Evolutionary conservation across 2,888 invertebrate species (phyloP), one percentile per base, ranked within the genome.

Genomic region (Drosophila pseudotakahashii): DNA sequence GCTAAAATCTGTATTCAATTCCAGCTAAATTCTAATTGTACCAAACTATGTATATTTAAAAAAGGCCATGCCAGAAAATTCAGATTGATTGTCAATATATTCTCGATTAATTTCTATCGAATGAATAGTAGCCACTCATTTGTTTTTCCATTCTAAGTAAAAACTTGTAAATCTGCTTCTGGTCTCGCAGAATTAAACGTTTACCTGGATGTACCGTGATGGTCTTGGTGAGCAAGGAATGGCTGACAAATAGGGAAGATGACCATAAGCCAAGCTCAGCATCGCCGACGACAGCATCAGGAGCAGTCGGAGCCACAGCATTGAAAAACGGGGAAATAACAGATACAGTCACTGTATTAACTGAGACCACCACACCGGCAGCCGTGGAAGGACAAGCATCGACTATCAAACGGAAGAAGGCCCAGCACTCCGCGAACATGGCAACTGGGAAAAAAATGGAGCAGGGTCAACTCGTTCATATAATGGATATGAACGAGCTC

Each of bases 141-240:
- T 3, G 32, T 34, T 9, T 34, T 34, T 34, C 3, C 10, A 10
- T 34, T 7, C 6, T 5, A 41, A 13, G 26, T 16, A 42, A 41
- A 32, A 60, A 26, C 7, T 51, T 34, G 16, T 1, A 16, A 34
- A 34, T 44, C n/a, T 3, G 30, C n/a, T 26, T 57, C 44, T 45
- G 42, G 37, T 61, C 23, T 47, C 11, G 42, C 13, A 10, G 10
- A 7, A 2, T 32, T 26, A 2, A 47, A 23, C n/a, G 30, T 23
- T 50, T 26, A 26, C 26, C 26, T 26, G 23, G 44, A 52, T 51
- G 36, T 47, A 23, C 71, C 91, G 91, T 85, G 86, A 91, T 91
- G 91, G 91, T 91, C 83, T 89, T 91, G 86, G 91, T 90, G 80
- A 90, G 89, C 78, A 91, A 88, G 81, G 91, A 91, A 89, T 89